phyloP scores from a whole-genome alignment of 2,797 vertebrate genomes.

The Adrianichthys oophorus region DNA sequence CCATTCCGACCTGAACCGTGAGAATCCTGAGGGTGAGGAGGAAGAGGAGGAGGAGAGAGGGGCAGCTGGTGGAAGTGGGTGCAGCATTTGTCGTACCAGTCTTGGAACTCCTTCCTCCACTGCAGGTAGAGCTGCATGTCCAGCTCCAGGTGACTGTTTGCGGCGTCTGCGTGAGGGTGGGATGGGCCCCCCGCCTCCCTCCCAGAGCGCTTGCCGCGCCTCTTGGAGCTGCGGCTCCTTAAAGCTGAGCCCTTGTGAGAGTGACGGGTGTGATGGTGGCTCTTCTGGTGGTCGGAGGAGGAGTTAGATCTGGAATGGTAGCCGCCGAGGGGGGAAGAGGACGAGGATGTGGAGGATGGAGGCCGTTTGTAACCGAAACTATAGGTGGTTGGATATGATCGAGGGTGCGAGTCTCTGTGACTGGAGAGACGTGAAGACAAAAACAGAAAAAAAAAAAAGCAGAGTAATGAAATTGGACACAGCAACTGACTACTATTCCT shows the following conservation, averaged over 20 bases:
- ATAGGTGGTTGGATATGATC: slow-evolving; percentile 80
- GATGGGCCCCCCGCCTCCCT: slow-evolving; percentile 11
- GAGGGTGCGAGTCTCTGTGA: slow-evolving; percentile 77
- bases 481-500: background rate
- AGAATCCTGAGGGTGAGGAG: slow-evolving; percentile 66
- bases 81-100: slow-evolving; percentile 94
- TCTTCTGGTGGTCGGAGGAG: slow-evolving; percentile 79
- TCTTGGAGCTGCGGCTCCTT: slow-evolving; percentile 51
- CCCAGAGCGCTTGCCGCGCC: slow-evolving; percentile 28
- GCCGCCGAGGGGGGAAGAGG: slow-evolving; percentile 64
- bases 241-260: slow-evolving; percentile 70
- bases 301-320: slow-evolving; percentile 85
- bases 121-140: slow-evolving; percentile 87
- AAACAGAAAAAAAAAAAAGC: background rate
- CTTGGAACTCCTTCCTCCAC: slow-evolving; percentile 91
- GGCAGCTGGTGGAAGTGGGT: slow-evolving; percentile 80
- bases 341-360: slow-evolving; percentile 85
- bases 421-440: slow-evolving; percentile 65
- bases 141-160: slow-evolving; percentile 57
- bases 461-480: background rate
- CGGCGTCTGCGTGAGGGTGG: background rate
- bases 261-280: slow-evolving; percentile 56
- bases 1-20: slow-evolving; percentile 66
- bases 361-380: slow-evolving; percentile 89
- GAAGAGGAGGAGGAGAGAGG: slow-evolving; percentile 68